Conservation (phyloP, 2,113 vertebrate species). For the Pipa parva region DNA sequence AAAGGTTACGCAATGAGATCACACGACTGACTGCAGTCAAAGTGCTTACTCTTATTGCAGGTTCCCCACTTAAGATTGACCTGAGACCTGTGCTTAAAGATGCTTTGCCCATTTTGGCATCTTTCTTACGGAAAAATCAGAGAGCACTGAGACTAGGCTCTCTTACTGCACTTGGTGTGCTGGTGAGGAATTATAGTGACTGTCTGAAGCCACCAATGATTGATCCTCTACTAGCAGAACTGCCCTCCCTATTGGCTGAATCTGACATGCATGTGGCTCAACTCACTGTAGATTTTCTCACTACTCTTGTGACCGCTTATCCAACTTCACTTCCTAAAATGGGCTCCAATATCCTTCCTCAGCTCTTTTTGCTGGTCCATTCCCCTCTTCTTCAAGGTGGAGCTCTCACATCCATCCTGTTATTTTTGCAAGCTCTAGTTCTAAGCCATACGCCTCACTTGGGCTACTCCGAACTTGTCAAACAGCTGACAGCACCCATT, state of each 20-base stretch:
- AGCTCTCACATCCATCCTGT: constrained; percentile 66
- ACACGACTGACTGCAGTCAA: constrained; percentile 82
- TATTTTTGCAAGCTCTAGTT: constrained; percentile 78
- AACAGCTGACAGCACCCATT: constrained; percentile 70
- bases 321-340: constrained; percentile 75
- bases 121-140: constrained; percentile 88
- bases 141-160: constrained; percentile 78
- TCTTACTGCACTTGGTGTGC: constrained; percentile 69
- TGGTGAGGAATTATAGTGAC: constrained; percentile 75
- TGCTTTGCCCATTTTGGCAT: constrained; percentile 75
- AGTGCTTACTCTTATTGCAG: constrained; percentile 71
- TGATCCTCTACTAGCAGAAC: constrained; percentile 70
- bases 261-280: constrained; percentile 90
- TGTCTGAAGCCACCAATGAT: constrained; percentile 70
- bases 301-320: constrained; percentile 69
- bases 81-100: constrained; percentile 75
- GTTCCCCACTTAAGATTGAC: constrained; percentile 75
- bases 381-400: constrained; percentile 83
- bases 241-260: constrained; percentile 79
- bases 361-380: constrained; percentile 74
- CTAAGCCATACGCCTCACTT: constrained; percentile 59
- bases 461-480: constrained; percentile 69
- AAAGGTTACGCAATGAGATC: constrained; percentile 87
- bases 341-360: constrained; percentile 62
- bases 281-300: constrained; percentile 76